These are phyloP conservation scores for Urophycis tenuis DNA, from an alignment of 2,797 vertebrate species.

Conservation along the genomic window DNA sequence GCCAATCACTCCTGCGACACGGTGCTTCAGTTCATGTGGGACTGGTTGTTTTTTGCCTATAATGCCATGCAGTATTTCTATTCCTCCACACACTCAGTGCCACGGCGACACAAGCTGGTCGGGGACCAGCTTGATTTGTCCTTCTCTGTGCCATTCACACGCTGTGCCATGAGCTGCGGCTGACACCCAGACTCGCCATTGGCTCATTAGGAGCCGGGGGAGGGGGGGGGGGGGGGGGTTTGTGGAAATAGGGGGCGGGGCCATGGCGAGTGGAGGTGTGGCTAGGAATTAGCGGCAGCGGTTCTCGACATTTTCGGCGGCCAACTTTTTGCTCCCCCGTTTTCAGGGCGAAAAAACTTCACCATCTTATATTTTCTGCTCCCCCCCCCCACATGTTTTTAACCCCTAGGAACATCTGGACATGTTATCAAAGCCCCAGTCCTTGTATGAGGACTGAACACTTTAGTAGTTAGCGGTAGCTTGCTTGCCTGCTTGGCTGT, in stretches of 20 bases:
- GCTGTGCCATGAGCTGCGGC: conserved; percentile 50
- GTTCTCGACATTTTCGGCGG: background rate
- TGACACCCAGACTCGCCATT: conserved; percentile 37
- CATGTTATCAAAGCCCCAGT: background rate
- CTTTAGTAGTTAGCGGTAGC: too few species aligned
- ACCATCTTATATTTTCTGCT: background rate
- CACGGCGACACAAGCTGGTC: conserved; percentile 49
- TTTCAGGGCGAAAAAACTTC: background rate
- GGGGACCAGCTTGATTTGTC: conserved; percentile 35
- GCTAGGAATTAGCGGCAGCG: background rate
- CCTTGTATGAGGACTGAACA: background rate
- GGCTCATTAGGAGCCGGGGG: background rate
- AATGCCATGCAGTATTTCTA: background rate
- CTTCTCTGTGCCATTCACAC: conserved; percentile 56
- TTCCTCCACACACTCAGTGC: conserved; percentile 51
- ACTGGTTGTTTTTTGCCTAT: background rate
- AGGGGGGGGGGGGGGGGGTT: background rate
- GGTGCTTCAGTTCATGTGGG: background rate
- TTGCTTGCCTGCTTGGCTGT: too few species aligned
- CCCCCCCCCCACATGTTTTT: background rate
- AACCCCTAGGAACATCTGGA: background rate
- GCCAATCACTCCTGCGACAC: background rate
- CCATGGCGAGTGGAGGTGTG: background rate
- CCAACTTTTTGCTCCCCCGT: background rate
- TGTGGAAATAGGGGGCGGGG: background rate